Evolutionary conservation across 2,113 vertebrate genomes (phyloP).

Genomic region (Columbina picui): DNA sequence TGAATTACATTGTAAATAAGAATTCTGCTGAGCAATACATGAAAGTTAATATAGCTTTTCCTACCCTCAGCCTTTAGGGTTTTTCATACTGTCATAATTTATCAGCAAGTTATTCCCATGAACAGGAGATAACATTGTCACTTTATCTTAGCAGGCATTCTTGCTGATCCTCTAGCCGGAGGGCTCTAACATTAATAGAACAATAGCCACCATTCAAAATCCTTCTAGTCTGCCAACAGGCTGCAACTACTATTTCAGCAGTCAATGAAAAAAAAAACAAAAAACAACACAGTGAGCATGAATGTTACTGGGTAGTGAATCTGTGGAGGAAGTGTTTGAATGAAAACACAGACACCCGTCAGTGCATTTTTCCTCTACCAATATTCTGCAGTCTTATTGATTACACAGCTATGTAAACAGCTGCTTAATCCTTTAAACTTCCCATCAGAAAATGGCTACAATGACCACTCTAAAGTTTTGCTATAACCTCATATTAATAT

Average conservation of each 20-base stretch:
- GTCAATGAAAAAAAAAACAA: constrained; percentile 12
- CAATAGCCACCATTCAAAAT: constrained; percentile 75
- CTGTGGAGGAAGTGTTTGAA: constrained; percentile 36
- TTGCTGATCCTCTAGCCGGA: constrained; percentile 60
- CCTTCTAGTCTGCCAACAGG: constrained; percentile 45
- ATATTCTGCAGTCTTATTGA: constrained; percentile 6
- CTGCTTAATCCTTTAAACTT: constrained; percentile 22
- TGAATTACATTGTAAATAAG: background rate
- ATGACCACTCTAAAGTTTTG: background rate
- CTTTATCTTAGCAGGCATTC: constrained; percentile 50
- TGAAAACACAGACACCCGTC: background rate
- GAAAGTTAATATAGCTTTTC: background rate
- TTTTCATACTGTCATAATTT: constrained; percentile 42
- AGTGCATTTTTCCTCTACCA: background rate
- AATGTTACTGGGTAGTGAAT: constrained; percentile 46
- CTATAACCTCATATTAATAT: background rate
- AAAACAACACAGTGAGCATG: constrained; percentile 7
- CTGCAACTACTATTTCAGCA: constrained; percentile 68
- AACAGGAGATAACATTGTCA: constrained; percentile 62
- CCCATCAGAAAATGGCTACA: background rate
- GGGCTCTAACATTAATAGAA: constrained; percentile 45
- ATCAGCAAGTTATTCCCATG: constrained; percentile 22
- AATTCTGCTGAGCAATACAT: background rate
- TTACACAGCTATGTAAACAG: background rate
- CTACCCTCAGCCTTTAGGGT: background rate